phyloP scores from a whole-genome alignment of 35 echinoderm and acorn worm genomes.

The Patiria miniata region DNA sequence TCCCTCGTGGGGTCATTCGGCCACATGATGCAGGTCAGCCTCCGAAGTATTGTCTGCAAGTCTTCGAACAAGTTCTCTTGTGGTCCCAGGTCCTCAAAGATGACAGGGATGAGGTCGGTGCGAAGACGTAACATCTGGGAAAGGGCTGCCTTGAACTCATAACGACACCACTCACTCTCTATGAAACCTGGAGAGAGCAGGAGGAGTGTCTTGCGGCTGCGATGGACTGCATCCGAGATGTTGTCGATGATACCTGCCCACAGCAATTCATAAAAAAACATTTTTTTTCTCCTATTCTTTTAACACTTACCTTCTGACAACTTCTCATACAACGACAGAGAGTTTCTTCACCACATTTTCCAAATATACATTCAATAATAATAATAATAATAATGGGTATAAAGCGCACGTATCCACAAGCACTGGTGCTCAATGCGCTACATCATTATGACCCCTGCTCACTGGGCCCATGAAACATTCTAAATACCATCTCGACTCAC shows the following conservation, averaged over 20 bases:
- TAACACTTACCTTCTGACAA: no score
- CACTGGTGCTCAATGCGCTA: no score
- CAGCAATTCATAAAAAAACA: no score
- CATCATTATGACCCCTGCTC: no score
- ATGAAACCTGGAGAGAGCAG: slow-evolving; percentile 28
- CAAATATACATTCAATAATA: no score
- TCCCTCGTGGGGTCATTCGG: not conserved
- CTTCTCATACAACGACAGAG: no score
- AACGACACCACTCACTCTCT: slow-evolving; percentile 39
- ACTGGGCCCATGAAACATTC: no score
- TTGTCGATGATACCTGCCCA: slow-evolving; percentile 26
- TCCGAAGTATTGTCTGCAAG: not conserved
- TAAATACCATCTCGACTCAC: no score
- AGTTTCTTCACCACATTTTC: no score
- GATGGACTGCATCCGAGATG: slow-evolving; percentile 10
- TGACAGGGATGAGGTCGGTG: slow-evolving; percentile 14
- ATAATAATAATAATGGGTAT: no score
- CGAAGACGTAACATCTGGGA: not conserved
- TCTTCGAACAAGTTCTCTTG: not conserved
- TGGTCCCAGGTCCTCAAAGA: slow-evolving; percentile 22
- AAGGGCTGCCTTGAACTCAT: slow-evolving; percentile 2
- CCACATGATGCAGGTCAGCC: slow-evolving; percentile 32
- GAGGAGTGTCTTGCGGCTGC: slow-evolving; percentile 30
- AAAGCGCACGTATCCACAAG: no score
- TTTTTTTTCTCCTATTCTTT: no score